Base-by-base conservation (phyloP, 2,888 invertebrate species). In the Leptura quadrifasciata region DNA sequence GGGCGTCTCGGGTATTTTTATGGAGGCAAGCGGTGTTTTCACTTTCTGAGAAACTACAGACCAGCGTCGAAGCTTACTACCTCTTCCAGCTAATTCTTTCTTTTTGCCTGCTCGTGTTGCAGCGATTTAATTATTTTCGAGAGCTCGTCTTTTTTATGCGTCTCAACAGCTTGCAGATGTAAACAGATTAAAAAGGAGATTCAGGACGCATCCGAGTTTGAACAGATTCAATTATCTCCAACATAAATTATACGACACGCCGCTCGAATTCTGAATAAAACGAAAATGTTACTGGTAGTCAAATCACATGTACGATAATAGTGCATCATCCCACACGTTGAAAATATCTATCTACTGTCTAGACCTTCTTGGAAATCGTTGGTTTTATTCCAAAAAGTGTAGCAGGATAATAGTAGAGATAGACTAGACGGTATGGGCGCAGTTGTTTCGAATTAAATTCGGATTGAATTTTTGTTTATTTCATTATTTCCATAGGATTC, bases 61-160 rank as follows among this genome's bases (percentile, higher is more conserved):
- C 69, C 69, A 47, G 24, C 58, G 68, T 27, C 68, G 58, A 69
- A 17, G 69, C 69, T 20, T 60, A 58, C 57, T 8, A 18, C 61
- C 35, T 61, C 61, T 61, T 61, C 15, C 27, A 52, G 24, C n/a
- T 31, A 31, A 27, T 52, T 27, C 67, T 27, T 47, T 52, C 15
- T 20, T 17, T 55, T 31, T 31, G 31, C 39, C 2, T 21, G 15
- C 31, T 55, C 55, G 18, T 80, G 74, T 82, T 81, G 80, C 77
- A 76, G 78, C 81, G 73, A 75, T 79, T 73, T 73, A 73, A 73
- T 67, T 80, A 73, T 61, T 74, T 55, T 76, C 74, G 79, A 20
- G 52, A 58, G 39, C 70, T 71, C 20, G 71, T 9, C 60, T 15
- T 12, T 57, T 73, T 73, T 73, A 5, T 5, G 5, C n/a, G 15